Conservation (phyloP, 2,888 invertebrate genomes). For the Chalcosyrphus nemorum region DNA sequence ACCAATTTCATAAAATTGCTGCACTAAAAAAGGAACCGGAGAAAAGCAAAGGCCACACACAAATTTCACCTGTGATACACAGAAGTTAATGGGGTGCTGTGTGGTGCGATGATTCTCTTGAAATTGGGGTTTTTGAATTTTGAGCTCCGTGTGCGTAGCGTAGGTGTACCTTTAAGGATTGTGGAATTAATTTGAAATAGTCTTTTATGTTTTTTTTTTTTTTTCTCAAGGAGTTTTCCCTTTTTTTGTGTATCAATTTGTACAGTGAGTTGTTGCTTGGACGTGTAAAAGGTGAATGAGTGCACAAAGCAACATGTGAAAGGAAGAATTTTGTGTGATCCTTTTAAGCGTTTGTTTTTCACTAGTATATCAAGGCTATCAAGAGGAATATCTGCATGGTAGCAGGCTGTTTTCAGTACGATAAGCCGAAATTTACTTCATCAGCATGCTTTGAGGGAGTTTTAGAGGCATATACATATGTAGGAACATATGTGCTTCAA, state of each 20-base stretch:
- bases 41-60: background rate
- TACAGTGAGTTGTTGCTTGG: background rate
- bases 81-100: background rate
- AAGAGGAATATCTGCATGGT: no score
- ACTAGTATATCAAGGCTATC: no score
- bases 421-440: no score
- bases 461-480: no score
- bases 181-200: slow-evolving; percentile 1
- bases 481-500: no score
- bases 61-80: slow-evolving; percentile 32
- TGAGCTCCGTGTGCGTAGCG: background rate
- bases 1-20: slow-evolving; percentile 62
- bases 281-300: background rate
- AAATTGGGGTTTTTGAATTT: slow-evolving; percentile 41
- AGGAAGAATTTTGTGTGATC: no score
- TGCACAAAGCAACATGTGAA: no score
- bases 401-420: no score
- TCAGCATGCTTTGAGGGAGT: no score
- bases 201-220: no score
- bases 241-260: background rate
- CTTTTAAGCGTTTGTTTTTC: no score
- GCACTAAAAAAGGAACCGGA: background rate
- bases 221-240: background rate
- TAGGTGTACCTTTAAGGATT: background rate
- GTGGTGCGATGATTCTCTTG: slow-evolving; percentile 13